A percentile compares a stretch with the other conserved stretches of the same genome.
phyloP scores from a whole-genome alignment of 2,888 invertebrate species.

The Junonia oenone region DNA sequence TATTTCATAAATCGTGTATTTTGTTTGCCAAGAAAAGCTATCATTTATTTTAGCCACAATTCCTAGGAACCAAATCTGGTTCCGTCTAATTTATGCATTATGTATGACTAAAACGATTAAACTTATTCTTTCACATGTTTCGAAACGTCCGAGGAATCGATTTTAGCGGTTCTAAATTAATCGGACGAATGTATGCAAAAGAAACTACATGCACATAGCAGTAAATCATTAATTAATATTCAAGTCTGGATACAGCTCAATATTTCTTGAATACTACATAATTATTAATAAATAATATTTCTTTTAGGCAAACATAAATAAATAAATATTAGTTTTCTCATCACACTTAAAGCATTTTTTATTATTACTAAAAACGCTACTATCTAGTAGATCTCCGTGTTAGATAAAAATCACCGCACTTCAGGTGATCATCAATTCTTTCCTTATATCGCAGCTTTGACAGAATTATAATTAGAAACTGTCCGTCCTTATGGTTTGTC shows the following conservation, averaged over 20 bases:
- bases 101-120: conserved; percentile 1
- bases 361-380: conserved; percentile 41
- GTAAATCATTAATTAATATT: conserved; percentile 12
- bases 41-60: neutral
- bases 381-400: conserved; percentile 59
- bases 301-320: neutral
- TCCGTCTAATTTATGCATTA: conserved; percentile 12
- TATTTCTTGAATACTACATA: neutral
- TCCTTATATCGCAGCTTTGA: conserved; percentile 71
- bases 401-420: conserved; percentile 66
- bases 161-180: conserved; percentile 13
- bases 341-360: conserved; percentile 4
- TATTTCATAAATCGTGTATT: too few relatives aligned
- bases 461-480: conserved; percentile 79
- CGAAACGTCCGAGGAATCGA: conserved; percentile 4
- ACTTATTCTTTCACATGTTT: neutral
- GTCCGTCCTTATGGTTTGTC: conserved; percentile 73
- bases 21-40: neutral
- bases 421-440: conserved; percentile 73
- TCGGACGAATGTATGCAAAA: conserved; percentile 10
- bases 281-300: neutral
- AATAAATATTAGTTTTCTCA: conserved; percentile 3
- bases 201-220: conserved; percentile 1
- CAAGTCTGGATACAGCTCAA: neutral
- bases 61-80: neutral